Evolutionary conservation across 2,888 invertebrate species (phyloP).

Genomic region (Druceiella hillmani): DNA sequence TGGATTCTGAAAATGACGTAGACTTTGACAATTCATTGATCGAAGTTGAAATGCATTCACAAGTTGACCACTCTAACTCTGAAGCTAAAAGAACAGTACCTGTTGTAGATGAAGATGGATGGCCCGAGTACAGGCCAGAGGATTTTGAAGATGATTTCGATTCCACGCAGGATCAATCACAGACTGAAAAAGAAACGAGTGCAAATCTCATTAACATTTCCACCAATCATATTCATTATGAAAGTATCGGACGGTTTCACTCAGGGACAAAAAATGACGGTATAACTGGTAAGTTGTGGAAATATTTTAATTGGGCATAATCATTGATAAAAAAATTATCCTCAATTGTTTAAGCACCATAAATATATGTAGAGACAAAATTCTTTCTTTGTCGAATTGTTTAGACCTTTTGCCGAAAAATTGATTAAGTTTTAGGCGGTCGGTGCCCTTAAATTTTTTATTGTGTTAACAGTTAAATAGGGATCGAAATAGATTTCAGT

Average conservation of each 20-base stretch:
- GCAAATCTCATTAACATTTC: constrained; percentile 29
- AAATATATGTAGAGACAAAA: constrained; percentile 1
- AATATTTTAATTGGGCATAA: too few species aligned
- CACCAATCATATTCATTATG: constrained; percentile 28
- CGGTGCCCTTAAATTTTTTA: too few species aligned
- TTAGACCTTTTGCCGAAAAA: neutral
- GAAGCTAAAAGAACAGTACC: constrained; percentile 2
- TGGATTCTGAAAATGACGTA: constrained; percentile 1
- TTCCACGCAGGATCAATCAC: too few species aligned
- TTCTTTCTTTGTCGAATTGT: too few species aligned
- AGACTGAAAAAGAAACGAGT: constrained; percentile 15
- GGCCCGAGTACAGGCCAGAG: constrained; percentile 48
- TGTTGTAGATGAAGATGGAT: constrained; percentile 50
- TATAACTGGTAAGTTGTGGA: constrained; percentile 52
- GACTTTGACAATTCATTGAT: constrained; percentile 11
- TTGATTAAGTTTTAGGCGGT: neutral
- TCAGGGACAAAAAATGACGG: constrained; percentile 63
- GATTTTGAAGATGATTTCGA: constrained; percentile 40
- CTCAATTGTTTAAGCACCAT: neutral
- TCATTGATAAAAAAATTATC: too few species aligned
- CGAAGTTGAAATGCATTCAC: constrained; percentile 28
- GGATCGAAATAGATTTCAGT: too few species aligned
- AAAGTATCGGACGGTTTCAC: constrained; percentile 52
- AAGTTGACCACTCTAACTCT: constrained; percentile 19
- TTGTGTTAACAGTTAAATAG: too few species aligned